Base-by-base conservation (phyloP, 2,888 invertebrate species). In the Drosophila algonquin region DNA sequence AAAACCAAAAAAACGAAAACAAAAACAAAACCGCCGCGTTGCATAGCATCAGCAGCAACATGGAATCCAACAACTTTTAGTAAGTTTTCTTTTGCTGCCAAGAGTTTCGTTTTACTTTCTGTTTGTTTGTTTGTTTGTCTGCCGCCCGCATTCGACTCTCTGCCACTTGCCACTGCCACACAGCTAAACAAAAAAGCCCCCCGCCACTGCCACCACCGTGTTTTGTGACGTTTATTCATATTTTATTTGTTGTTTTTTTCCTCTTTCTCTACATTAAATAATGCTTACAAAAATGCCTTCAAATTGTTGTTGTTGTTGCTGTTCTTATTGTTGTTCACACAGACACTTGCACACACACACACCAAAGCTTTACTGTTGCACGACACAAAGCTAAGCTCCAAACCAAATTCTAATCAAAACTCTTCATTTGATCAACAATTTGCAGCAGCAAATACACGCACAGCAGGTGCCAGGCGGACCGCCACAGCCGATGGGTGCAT, bases 11-110 rank as follows among this genome's bases (percentile, higher is more conserved):
- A 21, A 3, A 21, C 21, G 21, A 40, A 40, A 35, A 12, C 12
- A 52, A 18, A 35, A 61, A 46, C 32, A 46, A 45, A 61, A 68
- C 79, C 76, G 82, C 80, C 74, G 76, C 77, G 71, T 79, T 80
- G 71, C 71, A 75, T 95, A 97, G 96, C 96, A 97, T 95, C 96
- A 97, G 93, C 97, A 97, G 93, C 97, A 97, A 94, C 97, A 97
- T 93, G 97, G 97, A 93, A 95, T 97, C 89, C 97, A 97, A 93
- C 97, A 97, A 94, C 95, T 97, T 94, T 95, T 97, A 95, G 97
- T 97, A 95, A 96, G 97, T 96, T 90, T 64, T 76, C 44, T 45
- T 70, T 73, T 85, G 72, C 56, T 40, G 40, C 14, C 53, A 69
- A 32, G 46, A 47, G 9, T 32, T 50, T 58, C 12, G 21, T 32